Base-by-base conservation (phyloP, 2,888 invertebrate species). In the Leptopilina drosophilae region DNA sequence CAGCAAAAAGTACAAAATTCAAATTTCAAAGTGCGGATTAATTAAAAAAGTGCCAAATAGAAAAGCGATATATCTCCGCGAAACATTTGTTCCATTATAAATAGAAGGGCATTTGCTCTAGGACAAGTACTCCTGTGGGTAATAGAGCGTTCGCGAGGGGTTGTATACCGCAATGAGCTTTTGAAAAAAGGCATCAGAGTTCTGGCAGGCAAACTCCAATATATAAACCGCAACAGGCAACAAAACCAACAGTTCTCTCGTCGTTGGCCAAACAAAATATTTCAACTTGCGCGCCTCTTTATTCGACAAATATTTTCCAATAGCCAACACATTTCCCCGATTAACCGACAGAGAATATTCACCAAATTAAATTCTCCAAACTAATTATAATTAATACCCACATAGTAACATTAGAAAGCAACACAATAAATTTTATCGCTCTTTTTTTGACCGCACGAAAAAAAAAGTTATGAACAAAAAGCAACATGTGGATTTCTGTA, bases 41-140 rank as follows among this genome's bases (percentile, higher is more conserved):
- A 42, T 42, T 0, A 42, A 42, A 42, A 33, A 33, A 33, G 33
- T 33, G 33, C 15, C 46, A 73, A 65, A 69, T n/a, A 15, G 7
- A 73, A 11, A 73, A 80, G 40, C 12, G 78, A 2, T 77, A 79
- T 84, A 84, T 85, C 82, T 83, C 82, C 33, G 33, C 33, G 33
- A 33, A 82, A 82, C 85, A 83, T 87, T 86, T 85, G 82, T 84
- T 82, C 85, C 84, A 85, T 86, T 85, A 87, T 83, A 84, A 82
- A 81, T 81, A 79, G 66, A 42, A 20, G 42, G 49, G 49, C 42
- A 2, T 26, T 69, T 46, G 67, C 15, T 12, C 11, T 20, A 15
- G 59, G 66, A 75, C 79, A 78, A 85, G 79, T 77, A 83, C 83
- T 84, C 81, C 80, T 78, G 82, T 78, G 80, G 64, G 78, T 83